phyloP scores from a whole-genome alignment of 1,140 invertebrate genomes.

The Lepeophtheirus salmonis region DNA sequence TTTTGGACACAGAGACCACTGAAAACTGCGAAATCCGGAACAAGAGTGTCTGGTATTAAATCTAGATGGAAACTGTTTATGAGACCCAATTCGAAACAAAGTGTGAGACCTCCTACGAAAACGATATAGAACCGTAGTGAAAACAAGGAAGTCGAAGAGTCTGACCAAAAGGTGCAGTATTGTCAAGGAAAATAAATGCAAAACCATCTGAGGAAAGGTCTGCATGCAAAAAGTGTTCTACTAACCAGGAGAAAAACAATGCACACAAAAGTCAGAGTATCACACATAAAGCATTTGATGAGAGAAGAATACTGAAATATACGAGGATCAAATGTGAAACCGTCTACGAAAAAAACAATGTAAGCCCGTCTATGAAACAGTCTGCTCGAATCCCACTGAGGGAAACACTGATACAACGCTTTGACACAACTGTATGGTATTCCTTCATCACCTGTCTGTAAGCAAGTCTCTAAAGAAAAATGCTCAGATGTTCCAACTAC shows the following conservation, averaged over 20 bases:
- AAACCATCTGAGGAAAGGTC: not conserved
- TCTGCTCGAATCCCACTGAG: not conserved
- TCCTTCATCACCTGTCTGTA: not conserved
- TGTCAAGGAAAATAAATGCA: conserved; percentile 6
- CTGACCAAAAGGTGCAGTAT: not conserved
- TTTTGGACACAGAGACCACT: not conserved
- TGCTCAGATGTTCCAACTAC: not conserved
- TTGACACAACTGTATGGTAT: not conserved
- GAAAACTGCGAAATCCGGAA: not conserved
- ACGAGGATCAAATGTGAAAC: not conserved
- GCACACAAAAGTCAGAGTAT: not conserved
- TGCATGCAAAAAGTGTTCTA: not conserved
- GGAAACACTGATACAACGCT: not conserved
- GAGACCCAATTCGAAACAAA: not conserved
- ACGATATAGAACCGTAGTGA: not conserved
- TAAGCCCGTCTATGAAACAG: not conserved
- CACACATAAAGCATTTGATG: not conserved
- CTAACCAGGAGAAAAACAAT: not conserved
- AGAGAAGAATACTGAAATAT: not conserved
- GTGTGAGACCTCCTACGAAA: not conserved
- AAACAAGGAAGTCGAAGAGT: no score
- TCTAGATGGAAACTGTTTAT: not conserved
- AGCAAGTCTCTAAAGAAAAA: not conserved
- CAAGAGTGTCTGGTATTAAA: not conserved
- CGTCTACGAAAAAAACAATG: not conserved